phyloP scores from a whole-genome alignment of 2,888 invertebrate species.

The Agriopis aurantiaria region DNA sequence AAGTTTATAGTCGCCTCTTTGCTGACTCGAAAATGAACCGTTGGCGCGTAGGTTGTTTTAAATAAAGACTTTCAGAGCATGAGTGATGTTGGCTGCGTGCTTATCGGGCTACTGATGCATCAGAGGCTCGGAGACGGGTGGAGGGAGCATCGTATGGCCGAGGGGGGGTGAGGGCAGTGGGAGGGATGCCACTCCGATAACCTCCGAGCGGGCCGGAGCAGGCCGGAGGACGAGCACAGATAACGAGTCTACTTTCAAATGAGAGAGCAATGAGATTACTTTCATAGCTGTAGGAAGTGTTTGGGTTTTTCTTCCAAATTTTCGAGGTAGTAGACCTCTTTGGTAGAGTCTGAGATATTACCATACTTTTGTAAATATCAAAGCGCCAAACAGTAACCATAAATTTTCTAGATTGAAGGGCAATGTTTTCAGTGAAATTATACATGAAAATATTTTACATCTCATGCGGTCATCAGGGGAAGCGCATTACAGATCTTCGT shows the following conservation, averaged over 20 bases:
- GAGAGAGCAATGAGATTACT: slow-evolving; percentile 66
- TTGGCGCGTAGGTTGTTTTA: slow-evolving; percentile 45
- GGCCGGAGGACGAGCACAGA: slow-evolving; percentile 74
- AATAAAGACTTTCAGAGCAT: slow-evolving; percentile 44
- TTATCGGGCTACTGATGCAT: slow-evolving; percentile 77
- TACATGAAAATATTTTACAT: no score
- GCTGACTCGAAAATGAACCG: slow-evolving; percentile 2
- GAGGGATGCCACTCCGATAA: slow-evolving; percentile 71
- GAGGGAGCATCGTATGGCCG: slow-evolving; percentile 57
- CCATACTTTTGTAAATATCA: no score
- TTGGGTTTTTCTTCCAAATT: background rate
- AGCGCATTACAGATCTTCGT: no score
- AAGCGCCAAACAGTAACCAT: no score
- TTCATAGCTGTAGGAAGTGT: slow-evolving; percentile 42
- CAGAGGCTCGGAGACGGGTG: slow-evolving; percentile 49
- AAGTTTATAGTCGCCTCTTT: slow-evolving; percentile 14
- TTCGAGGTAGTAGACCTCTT: slow-evolving; percentile 21
- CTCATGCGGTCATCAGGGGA: no score
- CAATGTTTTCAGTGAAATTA: no score
- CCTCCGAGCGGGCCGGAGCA: slow-evolving; percentile 61
- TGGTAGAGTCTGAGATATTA: background rate
- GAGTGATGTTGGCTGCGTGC: slow-evolving; percentile 66
- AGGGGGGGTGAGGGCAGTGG: slow-evolving; percentile 44
- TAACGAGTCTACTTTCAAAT: slow-evolving; percentile 76
- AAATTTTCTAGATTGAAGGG: no score